Evolutionary conservation across 2,888 invertebrate genomes (phyloP).

Genomic region (Augiades crinisus): DNA sequence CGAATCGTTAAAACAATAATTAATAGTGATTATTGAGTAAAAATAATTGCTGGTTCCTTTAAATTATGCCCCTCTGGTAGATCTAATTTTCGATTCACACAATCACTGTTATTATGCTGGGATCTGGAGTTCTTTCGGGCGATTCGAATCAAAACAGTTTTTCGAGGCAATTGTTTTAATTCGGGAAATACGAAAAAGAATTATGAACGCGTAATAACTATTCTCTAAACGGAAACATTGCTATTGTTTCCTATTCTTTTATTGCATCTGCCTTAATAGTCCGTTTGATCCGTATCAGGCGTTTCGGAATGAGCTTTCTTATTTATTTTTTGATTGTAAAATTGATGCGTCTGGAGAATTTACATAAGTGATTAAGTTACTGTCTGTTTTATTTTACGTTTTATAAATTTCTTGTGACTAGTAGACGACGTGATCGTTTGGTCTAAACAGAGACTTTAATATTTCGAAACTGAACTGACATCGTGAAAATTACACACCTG

Average conservation of each 20-base stretch:
- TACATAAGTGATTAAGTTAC: no score
- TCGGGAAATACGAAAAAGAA: slow-evolving; percentile 62
- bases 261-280: slow-evolving; percentile 49
- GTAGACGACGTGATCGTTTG: no score
- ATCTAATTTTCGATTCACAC: slow-evolving; percentile 57
- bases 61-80: slow-evolving; percentile 53
- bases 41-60: slow-evolving; percentile 63
- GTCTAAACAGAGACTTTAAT: no score
- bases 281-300: slow-evolving; percentile 39
- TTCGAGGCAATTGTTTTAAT: slow-evolving; percentile 65
- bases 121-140: slow-evolving; percentile 41
- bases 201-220: slow-evolving; percentile 70
- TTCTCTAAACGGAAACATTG: slow-evolving; percentile 53
- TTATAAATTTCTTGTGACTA: no score
- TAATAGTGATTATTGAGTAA: slow-evolving; percentile 63
- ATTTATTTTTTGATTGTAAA: slow-evolving; percentile 28
- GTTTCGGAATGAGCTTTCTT: slow-evolving; percentile 31
- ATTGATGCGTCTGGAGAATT: slow-evolving; percentile 3
- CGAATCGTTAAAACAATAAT: slow-evolving; percentile 58
- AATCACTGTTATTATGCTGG: slow-evolving; percentile 61
- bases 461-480: no score
- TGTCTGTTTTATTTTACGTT: no score
- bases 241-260: slow-evolving; percentile 56
- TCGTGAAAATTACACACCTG: no score
- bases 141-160: slow-evolving; percentile 61